Base-by-base conservation (phyloP, 2,113 vertebrate species). In the Ammospiza nelsoni region DNA sequence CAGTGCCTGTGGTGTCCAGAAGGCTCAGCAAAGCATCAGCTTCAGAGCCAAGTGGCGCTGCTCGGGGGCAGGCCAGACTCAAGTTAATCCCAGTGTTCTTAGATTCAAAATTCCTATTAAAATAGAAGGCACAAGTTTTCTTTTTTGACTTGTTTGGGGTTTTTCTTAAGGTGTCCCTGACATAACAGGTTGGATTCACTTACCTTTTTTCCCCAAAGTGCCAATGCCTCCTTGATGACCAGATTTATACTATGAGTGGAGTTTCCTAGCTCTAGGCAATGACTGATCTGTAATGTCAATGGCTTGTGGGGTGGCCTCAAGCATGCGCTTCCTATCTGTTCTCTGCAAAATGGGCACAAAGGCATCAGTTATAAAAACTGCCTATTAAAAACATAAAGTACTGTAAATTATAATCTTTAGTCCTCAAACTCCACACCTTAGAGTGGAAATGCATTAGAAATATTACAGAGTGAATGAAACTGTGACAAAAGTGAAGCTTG, bases 171-270 rank as follows among this genome's bases (percentile, higher is more conserved):
- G 33, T 9, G 3, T 73, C 3, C 0, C 22, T 84, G 37, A 77
- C 43, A 57, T 33, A 57, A 39, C 25, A 48, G n/a, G 44, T 23
- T 57, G 24, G 17, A 58, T 62, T 80, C 58, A 25, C 31, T 84
- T 77, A 61, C 18, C 16, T n/a, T 62, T 74, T 58, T 22, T 66
- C 44, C 73, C n/a, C 23, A 29, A 73, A 69, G 14, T 41, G 25
- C 20, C 2, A 5, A 3, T 48, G 61, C 61, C 25, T 91, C 52
- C 77, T 83, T 52, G 37, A 21, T 11, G 16, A 76, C 35, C 15
- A 10, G 1, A 0, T 84, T 58, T 92, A 27, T 48, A 57, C 21
- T 41, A 44, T 0, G 0, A 10, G 18, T 59, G 29, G 28, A 27
- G 25, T 81, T 78, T 86, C 71, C 71, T 25, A 51, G 0, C 55